Base-by-base conservation (phyloP, 2,888 invertebrate genomes). In the Boloria euphrosyne region DNA sequence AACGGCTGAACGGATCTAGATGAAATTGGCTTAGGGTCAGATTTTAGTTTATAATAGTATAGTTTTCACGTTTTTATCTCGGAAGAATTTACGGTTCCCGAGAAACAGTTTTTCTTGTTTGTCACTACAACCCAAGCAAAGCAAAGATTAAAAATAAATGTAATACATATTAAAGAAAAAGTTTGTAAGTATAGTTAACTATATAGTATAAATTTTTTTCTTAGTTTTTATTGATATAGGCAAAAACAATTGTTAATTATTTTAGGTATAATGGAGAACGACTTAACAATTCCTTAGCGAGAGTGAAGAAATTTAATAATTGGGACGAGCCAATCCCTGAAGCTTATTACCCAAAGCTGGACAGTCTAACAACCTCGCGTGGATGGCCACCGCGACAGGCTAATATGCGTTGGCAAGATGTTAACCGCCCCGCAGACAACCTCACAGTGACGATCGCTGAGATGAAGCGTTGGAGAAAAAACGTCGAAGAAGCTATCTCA, bases 291-390 rank as follows among this genome's bases (percentile, higher is more conserved):
- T 89, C 93, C 14, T 82, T 97, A 65, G 89, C 93, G 46, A 93
- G 95, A 27, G 94, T 94, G 0, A 93, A 92, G 73, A 93, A 94
- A 13, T 93, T 96, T 59, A 93, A 92, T 69, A 95, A 96, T 81
- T 94, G 95, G 83, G 93, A 94, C 13, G 95, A 94, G 5, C 94
- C 95, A 0, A 95, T 97, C 60, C 86, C 92, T 0, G 96, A 97
- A 80, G 97, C 95, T 0, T 97, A 97, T 79, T 97, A 95, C 86
- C 96, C 97, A 0, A 97, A 97, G 86, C 86, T 97, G 49, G 95
- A 96, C 83, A 95, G 95, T 69, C 83, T 94, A 73, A 94, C 94
- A 0, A 92, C 94, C 50, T 95, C 95, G 62, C 93, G 96, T 27
- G 94, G 95, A 0, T 97, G 95, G 94, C 95, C 96, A 0, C 93